Base-by-base conservation (phyloP, 2,113 vertebrate species). In the Narcine bancroftii region DNA sequence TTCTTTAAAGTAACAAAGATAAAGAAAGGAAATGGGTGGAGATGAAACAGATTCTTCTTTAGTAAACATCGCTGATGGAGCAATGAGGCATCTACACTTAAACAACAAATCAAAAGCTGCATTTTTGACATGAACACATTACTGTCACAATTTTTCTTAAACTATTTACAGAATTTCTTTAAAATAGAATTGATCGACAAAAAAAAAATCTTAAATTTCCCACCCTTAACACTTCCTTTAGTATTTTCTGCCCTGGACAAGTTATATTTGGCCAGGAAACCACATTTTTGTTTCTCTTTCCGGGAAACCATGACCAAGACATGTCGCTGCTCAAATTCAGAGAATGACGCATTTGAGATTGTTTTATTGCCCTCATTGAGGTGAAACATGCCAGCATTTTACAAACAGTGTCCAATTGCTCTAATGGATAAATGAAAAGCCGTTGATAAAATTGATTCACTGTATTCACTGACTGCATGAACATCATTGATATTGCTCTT, bases 251-350 rank as follows among this genome's bases (percentile, higher is more conserved):
- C 53, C 15, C 81, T 85, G 81, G 0, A 60, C 53, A 17, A 87
- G 81, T 56, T 87, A 87, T 60, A 60, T 87, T 87, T 6, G n/a
- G 81, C 53, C 81, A 36, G 81, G 81, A 87, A 87, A 87, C 53
- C 1, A 36, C 53, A 9, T 87, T 87, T n/a, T n/a, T 87, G n/a
- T 60, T 87, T 87, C 56, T 87, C 53, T 60, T 60, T 60, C 53
- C 81, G 81, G 81, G 81, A 87, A 87, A 87, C 81, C 53, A 36
- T 60, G 53, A 87, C 56, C 53, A 63, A 63, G 53, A 33, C 53
- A 36, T 60, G 33, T 87, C 53, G 56, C 33, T 53, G 60, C 60
- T 87, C 19, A n/a, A 87, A 60, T 60, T 87, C 81, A 85, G 53
- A 60, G 53, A 36, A 85, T 17, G 10, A 33, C 29, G 15, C 81